Evolutionary conservation across 2,888 invertebrate species (phyloP).

Genomic region (Nudaria mundana): DNA sequence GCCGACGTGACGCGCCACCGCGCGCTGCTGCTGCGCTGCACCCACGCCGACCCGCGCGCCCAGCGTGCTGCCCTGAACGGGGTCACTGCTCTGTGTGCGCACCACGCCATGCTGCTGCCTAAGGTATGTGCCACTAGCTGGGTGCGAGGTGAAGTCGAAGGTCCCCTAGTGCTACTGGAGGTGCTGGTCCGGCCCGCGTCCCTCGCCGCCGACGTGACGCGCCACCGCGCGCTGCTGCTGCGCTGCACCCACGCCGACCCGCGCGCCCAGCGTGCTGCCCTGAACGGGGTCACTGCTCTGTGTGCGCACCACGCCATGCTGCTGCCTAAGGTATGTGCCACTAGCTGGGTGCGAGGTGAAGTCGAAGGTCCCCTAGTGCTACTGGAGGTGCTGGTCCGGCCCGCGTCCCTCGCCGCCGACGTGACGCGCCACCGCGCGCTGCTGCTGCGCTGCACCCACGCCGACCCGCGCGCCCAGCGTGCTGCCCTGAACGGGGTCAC

Average conservation of each 20-base stretch:
- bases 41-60: not conserved
- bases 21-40: too few species aligned
- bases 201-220: too few species aligned
- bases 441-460: not conserved
- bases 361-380: too few species aligned
- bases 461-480: not conserved
- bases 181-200: too few species aligned
- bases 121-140: not conserved
- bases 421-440: too few species aligned
- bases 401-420: too few species aligned
- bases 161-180: too few species aligned
- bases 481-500: not conserved
- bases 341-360: not conserved
- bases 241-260: not conserved
- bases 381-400: too few species aligned
- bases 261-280: too few species aligned
- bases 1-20: too few species aligned
- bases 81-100: not conserved
- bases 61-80: not conserved
- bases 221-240: not conserved
- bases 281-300: not conserved
- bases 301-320: conserved; percentile 1
- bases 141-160: too few species aligned
- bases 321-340: conserved; percentile 2
- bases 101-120: conserved; percentile 3